Evolutionary conservation across 2,797 vertebrate genomes (phyloP).

Genomic region (Rhodeus uyekii): DNA sequence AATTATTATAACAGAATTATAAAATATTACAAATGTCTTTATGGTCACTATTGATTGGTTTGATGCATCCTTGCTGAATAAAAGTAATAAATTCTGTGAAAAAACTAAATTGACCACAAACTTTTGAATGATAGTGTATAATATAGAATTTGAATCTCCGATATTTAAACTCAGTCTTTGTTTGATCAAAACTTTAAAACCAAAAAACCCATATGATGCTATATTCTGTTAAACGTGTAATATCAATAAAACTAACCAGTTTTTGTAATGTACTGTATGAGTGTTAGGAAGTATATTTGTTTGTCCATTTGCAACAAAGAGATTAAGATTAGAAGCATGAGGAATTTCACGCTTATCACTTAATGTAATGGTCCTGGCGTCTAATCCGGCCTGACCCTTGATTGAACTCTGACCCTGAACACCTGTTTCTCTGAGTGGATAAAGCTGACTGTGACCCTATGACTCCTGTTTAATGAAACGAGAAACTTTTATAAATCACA

Average conservation of each 20-base stretch:
- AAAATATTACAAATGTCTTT: background rate
- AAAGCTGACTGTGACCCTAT: slow-evolving; percentile 56
- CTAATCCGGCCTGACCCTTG: slow-evolving; percentile 62
- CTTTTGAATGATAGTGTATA: background rate
- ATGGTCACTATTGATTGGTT: background rate
- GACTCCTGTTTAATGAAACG: slow-evolving; percentile 64
- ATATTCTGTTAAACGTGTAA: too few species aligned
- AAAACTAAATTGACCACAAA: background rate
- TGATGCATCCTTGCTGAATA: background rate
- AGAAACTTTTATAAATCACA: slow-evolving; percentile 54
- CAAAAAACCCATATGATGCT: too few species aligned
- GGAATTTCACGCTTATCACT: slow-evolving; percentile 66
- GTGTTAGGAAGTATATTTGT: background rate
- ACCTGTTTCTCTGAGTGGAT: slow-evolving; percentile 65
- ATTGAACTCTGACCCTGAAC: slow-evolving; percentile 61
- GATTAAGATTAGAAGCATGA: slow-evolving; percentile 39
- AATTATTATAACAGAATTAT: too few species aligned
- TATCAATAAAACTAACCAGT: too few species aligned
- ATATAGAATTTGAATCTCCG: too few species aligned
- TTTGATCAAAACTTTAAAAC: too few species aligned
- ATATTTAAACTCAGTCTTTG: background rate
- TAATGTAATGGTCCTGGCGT: slow-evolving; percentile 55
- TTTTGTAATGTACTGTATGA: background rate
- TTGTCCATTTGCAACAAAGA: slow-evolving; percentile 28
- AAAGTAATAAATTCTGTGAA: background rate